These are phyloP conservation scores for Hydrotaea diabolus DNA, from an alignment of 2,888 invertebrate species.

Conservation along the genomic window DNA sequence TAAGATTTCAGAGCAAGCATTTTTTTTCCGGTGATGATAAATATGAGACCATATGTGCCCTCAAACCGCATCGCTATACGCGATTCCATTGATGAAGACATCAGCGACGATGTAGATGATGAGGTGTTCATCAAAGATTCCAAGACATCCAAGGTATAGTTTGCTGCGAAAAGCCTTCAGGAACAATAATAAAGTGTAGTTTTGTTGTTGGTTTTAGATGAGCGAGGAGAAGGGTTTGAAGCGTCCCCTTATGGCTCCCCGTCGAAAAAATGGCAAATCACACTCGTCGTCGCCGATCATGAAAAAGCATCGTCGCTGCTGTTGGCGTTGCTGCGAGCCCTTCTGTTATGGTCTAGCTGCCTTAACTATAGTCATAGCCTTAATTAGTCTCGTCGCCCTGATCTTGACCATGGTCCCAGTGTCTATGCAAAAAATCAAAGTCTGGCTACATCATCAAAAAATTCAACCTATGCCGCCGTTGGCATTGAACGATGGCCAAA, in stretches of 20 bases:
- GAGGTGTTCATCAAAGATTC: constrained; percentile 90
- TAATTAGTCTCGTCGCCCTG: constrained; percentile 85
- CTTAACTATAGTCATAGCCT: constrained; percentile 83
- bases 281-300: constrained; percentile 82
- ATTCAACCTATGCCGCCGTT: constrained; percentile 66
- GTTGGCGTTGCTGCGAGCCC: constrained; percentile 84
- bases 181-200: background rate
- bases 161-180: background rate
- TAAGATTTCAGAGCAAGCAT: constrained; percentile 29
- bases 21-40: constrained; percentile 75
- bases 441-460: constrained; percentile 81
- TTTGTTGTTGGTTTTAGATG: constrained; percentile 78
- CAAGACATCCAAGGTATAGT: constrained; percentile 83
- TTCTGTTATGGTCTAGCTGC: constrained; percentile 85
- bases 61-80: constrained; percentile 84
- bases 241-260: constrained; percentile 88
- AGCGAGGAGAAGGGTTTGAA: constrained; percentile 87
- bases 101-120: constrained; percentile 88
- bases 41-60: constrained; percentile 84
- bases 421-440: constrained; percentile 83
- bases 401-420: constrained; percentile 85
- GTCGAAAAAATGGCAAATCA: constrained; percentile 82
- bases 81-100: constrained; percentile 87
- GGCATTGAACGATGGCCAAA: constrained; percentile 56
- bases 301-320: constrained; percentile 81